Evolutionary conservation across 1,140 invertebrate species (phyloP), one percentile per base, ranked within the genome.

Genomic region (Anagrus nilaparvatae): DNA sequence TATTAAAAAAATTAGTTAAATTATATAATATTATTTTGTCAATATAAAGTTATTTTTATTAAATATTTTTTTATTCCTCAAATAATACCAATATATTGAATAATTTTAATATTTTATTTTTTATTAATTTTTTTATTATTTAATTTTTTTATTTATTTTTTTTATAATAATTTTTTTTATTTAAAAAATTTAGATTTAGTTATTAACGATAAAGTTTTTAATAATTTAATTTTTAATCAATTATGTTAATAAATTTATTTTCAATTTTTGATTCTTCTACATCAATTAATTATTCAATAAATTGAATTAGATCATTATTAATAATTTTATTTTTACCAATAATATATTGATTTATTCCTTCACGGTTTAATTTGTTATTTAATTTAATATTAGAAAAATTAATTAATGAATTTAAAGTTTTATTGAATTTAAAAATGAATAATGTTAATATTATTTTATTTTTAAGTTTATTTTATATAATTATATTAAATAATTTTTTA

Each of bases 121-220:
- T 52, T 67, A 71, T 69, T 70, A 53, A 70, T 49, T 34, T 56
- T 41, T 66, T 42, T 35, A 36, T 46, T 40, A 40, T 31, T 36
- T 35, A 34, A 25, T 36, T 35, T 61, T 18, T 40, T 39, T 46
- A 28, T 24, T 44, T 48, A 41, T 65, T 65, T 16, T 37, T 24
- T 32, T 53, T 73, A 63, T 71, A 53, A 71, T 46, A 33, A 57
- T 39, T 61, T 69, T 57, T 71, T 63, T 61, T 65, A 63, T 62
- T 49, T 46, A 68, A 53, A 61, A 64, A 55, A 63, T 63, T 63
- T 67, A 58, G 47, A 48, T 43, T 45, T 16, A 46, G 43, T 45
- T 80, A 78, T 54, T 67, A 79, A 58, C 74, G 79, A 53, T 56
- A 50, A 29, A 20, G 24, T 50, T 70, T 64, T 56, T 53, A 39